Evolutionary conservation across 2,888 invertebrate species (phyloP), one percentile per base, ranked within the genome.

Genomic region (Coremacera marginata): DNA sequence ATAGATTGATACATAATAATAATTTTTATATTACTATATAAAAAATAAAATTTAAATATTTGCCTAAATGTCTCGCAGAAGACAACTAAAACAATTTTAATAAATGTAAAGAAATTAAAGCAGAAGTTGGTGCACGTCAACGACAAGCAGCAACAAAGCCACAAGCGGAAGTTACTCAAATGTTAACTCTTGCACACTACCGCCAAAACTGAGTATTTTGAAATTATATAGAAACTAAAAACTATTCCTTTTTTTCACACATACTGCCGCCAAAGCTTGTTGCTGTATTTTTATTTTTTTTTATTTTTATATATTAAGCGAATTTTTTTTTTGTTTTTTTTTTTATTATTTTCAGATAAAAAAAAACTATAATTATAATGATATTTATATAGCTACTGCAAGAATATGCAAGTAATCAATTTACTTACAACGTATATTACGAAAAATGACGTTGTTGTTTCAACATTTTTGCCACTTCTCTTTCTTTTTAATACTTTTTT

Each of bases 1-100:
- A 37, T 72, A 22, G 51, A 51, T 25, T 19, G 19, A 37, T 55
- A 57, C 34, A 19, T 55, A 70, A 19, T 55, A 70, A 19, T 55
- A 70, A 70, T 70, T 70, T 70, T 70, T 70, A 55, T 16, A 34
- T 52, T 70, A n/a, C n/a, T n/a, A 70, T 22, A 70, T 70, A 70
- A 16, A 31, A 55, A 70, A 65, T 34, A 67, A 52, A 71, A 76
- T 34, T 60, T 34, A 71, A 72, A 79, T 76, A 70, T 82, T 84
- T 85, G 84, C 85, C 84, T 85, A 85, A 82, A 83, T 85, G 85
- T 85, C 84, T 85, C 84, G 78, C 78, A 78, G 83, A 84, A 83
- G 84, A 85, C 84, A 85, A 84, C 82, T 80, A 44, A 78, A 80
- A 75, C 73, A 82, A 85, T 83, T 83, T 80, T 78, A 84, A 80